Evolutionary conservation across 2,797 vertebrate genomes (phyloP), one percentile per base, ranked within the genome.

Genomic region (Myotis planiceps): DNA sequence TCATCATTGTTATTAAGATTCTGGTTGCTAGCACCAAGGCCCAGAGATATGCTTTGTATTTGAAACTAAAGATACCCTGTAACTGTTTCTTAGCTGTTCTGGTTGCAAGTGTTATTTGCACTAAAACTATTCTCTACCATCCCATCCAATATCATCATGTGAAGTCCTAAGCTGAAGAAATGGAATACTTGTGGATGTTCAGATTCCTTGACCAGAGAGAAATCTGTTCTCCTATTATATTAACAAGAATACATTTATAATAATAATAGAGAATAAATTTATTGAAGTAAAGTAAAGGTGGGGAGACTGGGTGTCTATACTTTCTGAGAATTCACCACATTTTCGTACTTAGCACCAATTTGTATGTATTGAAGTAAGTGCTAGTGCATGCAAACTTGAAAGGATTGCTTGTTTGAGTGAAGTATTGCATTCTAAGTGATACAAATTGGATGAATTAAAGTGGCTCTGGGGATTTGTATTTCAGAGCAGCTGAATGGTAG

Each of bases 381-480:
- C 39, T 68, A 6, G 37, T 78, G 15, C 92, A 32, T 60, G 55
- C 74, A 72, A 0, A 92, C 81, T 92, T 92, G 72, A 96, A 95
- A 94, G 80, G 47, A 75, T 39, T 83, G 53, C 90, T 91, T 88
- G 60, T 94, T 66, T 86, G 79, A 90, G 65, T 80, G 74, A 96
- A 96, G 89, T 87, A 37, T 65, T 75, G 32, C 45, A 39, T 47
- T 91, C 51, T 89, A 60, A 96, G 78, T 45, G 65, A 88, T 83
- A 93, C 75, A 94, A 53, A 93, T 68, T 72, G 66, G 58, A 71
- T 92, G 76, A 89, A 94, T 96, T 89, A 94, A 92, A 79, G 85
- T 89, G 65, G 16, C 75, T 88, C 63, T 89, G 75, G 53, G 71
- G 89, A 80, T 92, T 82, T 82, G 47, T 90, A 23, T 88, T 88